Percentiles rank a stretch among this genome's conserved stretches.
Evolutionary conservation across 2,113 vertebrate genomes (phyloP).

Genomic region (Dascyllus trimaculatus): DNA sequence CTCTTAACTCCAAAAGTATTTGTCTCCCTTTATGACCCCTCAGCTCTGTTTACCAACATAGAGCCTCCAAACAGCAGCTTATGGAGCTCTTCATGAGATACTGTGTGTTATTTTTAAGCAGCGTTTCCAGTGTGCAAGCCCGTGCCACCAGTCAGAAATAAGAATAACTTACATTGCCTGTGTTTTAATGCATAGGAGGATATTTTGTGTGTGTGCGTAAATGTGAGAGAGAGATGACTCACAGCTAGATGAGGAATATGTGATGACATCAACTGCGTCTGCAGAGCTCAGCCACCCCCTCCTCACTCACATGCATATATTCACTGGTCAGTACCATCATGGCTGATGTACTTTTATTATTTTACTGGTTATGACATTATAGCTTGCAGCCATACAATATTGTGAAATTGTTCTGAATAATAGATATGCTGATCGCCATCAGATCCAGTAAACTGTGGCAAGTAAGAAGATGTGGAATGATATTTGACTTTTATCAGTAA

Average conservation of each 20-base stretch:
- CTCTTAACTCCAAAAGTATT: not conserved
- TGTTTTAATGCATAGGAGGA: not conserved
- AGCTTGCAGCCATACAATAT: not conserved
- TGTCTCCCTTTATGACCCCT: not conserved
- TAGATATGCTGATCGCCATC: not conserved
- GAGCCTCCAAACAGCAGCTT: not conserved
- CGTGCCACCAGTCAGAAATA: not conserved
- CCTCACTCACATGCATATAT: slow-evolving; percentile 7
- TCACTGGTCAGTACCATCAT: slow-evolving; percentile 2
- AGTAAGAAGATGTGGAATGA: not conserved
- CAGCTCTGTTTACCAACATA: slow-evolving; percentile 30
- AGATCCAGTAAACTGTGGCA: too few species aligned
- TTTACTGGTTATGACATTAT: not conserved
- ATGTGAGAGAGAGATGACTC: slow-evolving; percentile 32
- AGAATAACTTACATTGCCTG: not conserved
- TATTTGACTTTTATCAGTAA: slow-evolving; percentile 2
- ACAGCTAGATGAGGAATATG: not conserved
- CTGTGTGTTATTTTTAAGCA: not conserved
- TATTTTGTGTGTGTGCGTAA: not conserved
- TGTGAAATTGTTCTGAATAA: not conserved
- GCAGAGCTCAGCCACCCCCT: not conserved
- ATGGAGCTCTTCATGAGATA: not conserved
- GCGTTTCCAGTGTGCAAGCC: not conserved
- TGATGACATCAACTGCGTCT: slow-evolving; percentile 50
- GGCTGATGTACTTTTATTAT: not conserved